These are phyloP conservation scores for Tupiocoris notatus DNA, from an alignment of 2,888 invertebrate species.

Conservation along the genomic window DNA sequence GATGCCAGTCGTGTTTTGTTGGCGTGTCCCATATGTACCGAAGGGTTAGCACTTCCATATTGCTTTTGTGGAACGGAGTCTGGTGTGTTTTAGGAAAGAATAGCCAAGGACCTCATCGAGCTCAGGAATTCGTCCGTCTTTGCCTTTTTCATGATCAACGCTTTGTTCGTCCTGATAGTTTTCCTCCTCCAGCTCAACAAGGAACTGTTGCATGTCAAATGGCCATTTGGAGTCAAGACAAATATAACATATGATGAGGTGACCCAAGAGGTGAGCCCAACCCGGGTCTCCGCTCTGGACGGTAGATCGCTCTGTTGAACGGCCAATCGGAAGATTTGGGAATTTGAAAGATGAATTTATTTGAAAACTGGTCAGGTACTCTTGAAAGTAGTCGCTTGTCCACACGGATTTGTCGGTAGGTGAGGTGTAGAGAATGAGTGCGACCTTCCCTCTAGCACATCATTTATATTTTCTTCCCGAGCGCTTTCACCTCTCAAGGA, in stretches of 20 bases:
- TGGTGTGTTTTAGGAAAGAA: conserved; percentile 75
- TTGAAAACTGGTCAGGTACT: too few species aligned
- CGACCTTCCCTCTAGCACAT: too few species aligned
- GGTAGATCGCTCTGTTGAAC: neutral
- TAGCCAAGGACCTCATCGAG: conserved; percentile 87
- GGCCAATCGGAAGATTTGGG: neutral
- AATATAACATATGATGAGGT: conserved; percentile 88
- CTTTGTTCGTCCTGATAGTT: conserved; percentile 96
- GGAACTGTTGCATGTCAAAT: conserved; percentile 91
- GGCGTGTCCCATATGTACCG: neutral
- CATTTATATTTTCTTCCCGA: too few species aligned
- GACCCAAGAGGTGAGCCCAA: conserved; percentile 80
- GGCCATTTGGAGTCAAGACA: conserved; percentile 93
- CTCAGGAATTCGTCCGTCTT: conserved; percentile 93
- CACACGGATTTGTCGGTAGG: too few species aligned
- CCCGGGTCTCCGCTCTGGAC: conserved; percentile 33
- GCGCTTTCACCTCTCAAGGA: too few species aligned
- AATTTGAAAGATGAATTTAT: too few species aligned
- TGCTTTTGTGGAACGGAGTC: conserved; percentile 33
- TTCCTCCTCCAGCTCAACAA: conserved; percentile 98
- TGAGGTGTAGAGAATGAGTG: too few species aligned
- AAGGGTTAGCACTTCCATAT: neutral
- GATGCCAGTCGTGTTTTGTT: too few species aligned
- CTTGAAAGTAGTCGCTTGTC: too few species aligned
- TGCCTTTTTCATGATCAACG: conserved; percentile 98